Conservation (phyloP, 2,888 invertebrate genomes). For the Leptopilina syphax region DNA sequence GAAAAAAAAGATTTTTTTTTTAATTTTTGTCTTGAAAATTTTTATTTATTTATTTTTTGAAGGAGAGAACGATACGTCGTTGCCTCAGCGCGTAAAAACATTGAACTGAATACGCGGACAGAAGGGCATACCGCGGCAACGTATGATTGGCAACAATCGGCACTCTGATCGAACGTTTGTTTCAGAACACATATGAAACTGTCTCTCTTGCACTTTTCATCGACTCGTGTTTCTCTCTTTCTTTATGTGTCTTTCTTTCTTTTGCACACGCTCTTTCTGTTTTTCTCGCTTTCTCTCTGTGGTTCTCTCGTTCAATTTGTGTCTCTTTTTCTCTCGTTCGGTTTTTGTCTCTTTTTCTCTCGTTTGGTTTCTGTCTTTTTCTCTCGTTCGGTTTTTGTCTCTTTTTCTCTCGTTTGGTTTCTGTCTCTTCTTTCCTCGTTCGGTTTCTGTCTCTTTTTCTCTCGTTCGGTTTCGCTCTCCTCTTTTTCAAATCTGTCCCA, state of each 20-base stretch:
- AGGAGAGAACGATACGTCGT: constrained; percentile 24
- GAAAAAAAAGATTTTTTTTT: no score
- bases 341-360: background rate
- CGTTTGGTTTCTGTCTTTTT: background rate
- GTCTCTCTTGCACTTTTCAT: constrained; percentile 52
- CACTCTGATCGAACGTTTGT: constrained; percentile 76
- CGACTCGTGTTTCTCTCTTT: constrained; percentile 12
- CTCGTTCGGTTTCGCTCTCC: constrained; percentile 25
- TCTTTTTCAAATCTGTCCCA: background rate
- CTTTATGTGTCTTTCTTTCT: background rate
- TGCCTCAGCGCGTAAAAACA: constrained; percentile 72
- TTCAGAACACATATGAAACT: constrained; percentile 70
- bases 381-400: background rate
- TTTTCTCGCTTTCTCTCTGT: background rate
- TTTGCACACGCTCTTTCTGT: constrained; percentile 47
- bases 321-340: constrained; percentile 34
- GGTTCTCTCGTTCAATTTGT: background rate
- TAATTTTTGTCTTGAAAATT: background rate
- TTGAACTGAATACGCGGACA: constrained; percentile 73
- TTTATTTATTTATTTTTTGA: background rate
- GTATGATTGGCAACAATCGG: constrained; percentile 77
- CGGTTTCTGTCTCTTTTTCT: background rate
- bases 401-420: constrained; percentile 33
- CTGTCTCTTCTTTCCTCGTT: background rate
- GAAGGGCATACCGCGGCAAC: constrained; percentile 70